A percentile compares a stretch with the other conserved stretches of the same genome.
phyloP scores from a whole-genome alignment of 2,888 invertebrate species.

The Lasioglossum leucozonium region DNA sequence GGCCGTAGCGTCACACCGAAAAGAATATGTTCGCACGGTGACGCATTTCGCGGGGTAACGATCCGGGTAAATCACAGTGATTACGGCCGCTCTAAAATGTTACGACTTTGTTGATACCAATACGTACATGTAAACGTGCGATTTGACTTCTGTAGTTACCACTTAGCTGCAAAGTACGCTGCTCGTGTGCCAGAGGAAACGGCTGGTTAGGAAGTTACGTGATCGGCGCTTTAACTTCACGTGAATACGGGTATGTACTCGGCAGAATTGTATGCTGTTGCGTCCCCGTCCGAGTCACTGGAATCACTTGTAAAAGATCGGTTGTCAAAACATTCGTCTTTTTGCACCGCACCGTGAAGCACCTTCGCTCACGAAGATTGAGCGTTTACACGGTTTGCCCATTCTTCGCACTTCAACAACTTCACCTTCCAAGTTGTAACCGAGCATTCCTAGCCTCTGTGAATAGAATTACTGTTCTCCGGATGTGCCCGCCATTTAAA shows the following conservation, averaged over 20 bases:
- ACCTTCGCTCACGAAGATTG: constrained; percentile 7
- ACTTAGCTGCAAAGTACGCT: constrained; percentile 44
- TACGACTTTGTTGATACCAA: constrained; percentile 47
- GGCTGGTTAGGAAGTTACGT: constrained; percentile 76
- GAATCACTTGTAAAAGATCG: constrained; percentile 57
- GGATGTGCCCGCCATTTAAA: not conserved
- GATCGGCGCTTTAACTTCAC: constrained; percentile 66
- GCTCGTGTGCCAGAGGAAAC: constrained; percentile 74
- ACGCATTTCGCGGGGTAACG: constrained; percentile 15
- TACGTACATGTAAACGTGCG: constrained; percentile 39
- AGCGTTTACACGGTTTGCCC: constrained; percentile 1
- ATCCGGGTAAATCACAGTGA: constrained; percentile 41
- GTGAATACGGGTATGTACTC: constrained; percentile 46
- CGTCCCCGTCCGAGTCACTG: constrained; percentile 42
- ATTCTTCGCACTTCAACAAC: not conserved
- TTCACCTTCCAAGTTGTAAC: not conserved
- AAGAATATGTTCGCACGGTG: not conserved
- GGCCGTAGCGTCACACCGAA: no score
- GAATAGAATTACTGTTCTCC: not conserved
- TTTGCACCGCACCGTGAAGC: constrained; percentile 1
- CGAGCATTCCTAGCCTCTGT: not conserved
- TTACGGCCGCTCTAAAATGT: constrained; percentile 40
- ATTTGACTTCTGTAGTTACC: constrained; percentile 41
- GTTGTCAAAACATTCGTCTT: constrained; percentile 20
- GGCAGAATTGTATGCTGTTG: constrained; percentile 52